A percentile compares a stretch with the other conserved stretches of the same genome.
These are phyloP conservation scores for Monochamus alternatus DNA, from an alignment of 2,888 invertebrate species.

Conservation along the genomic window DNA sequence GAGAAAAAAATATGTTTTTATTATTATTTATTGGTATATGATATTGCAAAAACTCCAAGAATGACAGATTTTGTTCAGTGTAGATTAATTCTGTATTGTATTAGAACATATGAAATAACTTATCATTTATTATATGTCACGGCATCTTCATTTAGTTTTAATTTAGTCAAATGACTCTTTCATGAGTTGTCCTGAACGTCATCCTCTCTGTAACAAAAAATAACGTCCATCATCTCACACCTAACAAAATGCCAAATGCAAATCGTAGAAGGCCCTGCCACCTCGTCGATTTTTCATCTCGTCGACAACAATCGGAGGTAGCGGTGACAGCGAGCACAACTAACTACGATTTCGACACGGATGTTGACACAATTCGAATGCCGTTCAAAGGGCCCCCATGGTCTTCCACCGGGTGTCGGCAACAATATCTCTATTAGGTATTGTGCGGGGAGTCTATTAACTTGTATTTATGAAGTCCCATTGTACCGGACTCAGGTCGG, in stretches of 20 bases:
- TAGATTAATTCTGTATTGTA: too few species aligned
- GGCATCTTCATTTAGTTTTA: too few species aligned
- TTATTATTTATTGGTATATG: too few species aligned
- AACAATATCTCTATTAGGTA: conserved; percentile 69
- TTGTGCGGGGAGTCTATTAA: conserved; percentile 67
- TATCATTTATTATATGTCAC: too few species aligned
- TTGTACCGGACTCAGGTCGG: conserved; percentile 46
- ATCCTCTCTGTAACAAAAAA: neutral
- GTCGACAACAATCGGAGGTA: conserved; percentile 44
- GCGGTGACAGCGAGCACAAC: conserved; percentile 46
- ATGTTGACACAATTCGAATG: conserved; percentile 43
- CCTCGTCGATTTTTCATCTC: conserved; percentile 44
- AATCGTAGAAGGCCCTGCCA: neutral
- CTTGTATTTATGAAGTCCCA: conserved; percentile 66
- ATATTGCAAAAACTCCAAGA: too few species aligned
- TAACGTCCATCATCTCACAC: too few species aligned
- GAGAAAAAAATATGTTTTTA: too few species aligned
- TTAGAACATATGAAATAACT: too few species aligned
- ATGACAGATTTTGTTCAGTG: too few species aligned
- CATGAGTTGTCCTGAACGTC: neutral
- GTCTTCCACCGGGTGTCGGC: conserved; percentile 60
- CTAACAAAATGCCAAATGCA: neutral
- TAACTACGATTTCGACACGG: conserved; percentile 52
- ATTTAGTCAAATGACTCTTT: too few species aligned
- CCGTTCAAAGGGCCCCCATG: conserved; percentile 39